Percentiles rank a stretch among this genome's conserved stretches.
These are phyloP conservation scores for Limanda limanda DNA, from an alignment of 2,113 vertebrate species.

Conservation along the genomic window DNA sequence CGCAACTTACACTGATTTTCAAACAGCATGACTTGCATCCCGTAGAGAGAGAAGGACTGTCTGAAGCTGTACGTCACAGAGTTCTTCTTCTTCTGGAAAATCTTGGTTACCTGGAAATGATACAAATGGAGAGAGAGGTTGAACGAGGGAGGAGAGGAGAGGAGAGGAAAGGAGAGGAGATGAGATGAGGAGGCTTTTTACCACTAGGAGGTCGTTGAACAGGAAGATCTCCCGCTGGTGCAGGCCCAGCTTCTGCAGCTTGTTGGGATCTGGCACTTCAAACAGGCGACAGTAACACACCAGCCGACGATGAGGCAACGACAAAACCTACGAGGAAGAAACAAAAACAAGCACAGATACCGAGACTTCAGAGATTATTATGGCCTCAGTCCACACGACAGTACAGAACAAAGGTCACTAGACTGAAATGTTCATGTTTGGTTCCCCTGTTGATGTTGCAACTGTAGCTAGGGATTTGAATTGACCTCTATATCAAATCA, in stretches of 20 bases:
- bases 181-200: slow-evolving; percentile 35
- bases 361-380: slow-evolving; percentile 50
- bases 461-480: no score
- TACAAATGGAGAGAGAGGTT: slow-evolving; percentile 8
- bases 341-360: slow-evolving; percentile 32
- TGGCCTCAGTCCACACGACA: not conserved
- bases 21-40: slow-evolving; percentile 98
- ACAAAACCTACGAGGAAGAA: slow-evolving; percentile 87
- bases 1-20: slow-evolving; percentile 94
- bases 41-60: slow-evolving; percentile 96
- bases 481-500: no score
- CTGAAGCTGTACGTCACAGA: slow-evolving; percentile 98
- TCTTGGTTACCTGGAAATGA: slow-evolving; percentile 93
- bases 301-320: slow-evolving; percentile 93
- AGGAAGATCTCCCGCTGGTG: slow-evolving; percentile 99
- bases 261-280: slow-evolving; percentile 98
- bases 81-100: slow-evolving; percentile 99
- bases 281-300: slow-evolving; percentile 99
- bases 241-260: slow-evolving; percentile 97
- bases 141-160: not conserved
- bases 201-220: slow-evolving; percentile 99
- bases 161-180: not conserved
- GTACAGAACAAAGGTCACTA: no score
- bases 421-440: no score
- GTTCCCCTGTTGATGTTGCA: no score